Evolutionary conservation across 1,140 invertebrate species (phyloP).

Genomic region (Achroia grisella): DNA sequence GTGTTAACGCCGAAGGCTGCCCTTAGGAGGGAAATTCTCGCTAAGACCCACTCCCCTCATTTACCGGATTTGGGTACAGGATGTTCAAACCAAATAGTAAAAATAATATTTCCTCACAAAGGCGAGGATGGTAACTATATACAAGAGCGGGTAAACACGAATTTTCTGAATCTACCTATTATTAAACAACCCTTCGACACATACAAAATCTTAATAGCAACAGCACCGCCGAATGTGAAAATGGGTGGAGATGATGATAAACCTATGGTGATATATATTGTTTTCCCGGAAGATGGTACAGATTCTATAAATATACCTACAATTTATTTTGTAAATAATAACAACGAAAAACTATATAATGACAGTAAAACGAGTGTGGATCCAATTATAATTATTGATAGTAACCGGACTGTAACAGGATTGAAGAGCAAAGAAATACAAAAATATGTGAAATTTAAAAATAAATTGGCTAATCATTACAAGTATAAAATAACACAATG

Average conservation of each 20-base stretch:
- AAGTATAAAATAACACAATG: conserved; percentile 4
- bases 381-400: conserved; percentile 42
- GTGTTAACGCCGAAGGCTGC: conserved; percentile 10
- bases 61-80: conserved; percentile 18
- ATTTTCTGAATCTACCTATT: conserved; percentile 38
- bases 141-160: conserved; percentile 1
- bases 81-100: conserved; percentile 38
- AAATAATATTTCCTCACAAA: conserved; percentile 23
- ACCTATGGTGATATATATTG: conserved; percentile 38
- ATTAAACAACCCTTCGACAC: conserved; percentile 26
- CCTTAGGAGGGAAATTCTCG: conserved; percentile 6
- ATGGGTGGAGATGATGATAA: conserved; percentile 24
- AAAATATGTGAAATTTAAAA: conserved; percentile 45
- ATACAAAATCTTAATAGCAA: conserved; percentile 47
- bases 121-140: conserved; percentile 9
- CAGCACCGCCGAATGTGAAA: conserved; percentile 37
- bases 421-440: conserved; percentile 46
- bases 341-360: conserved; percentile 9
- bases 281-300: conserved; percentile 33
- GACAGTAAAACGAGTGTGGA: conserved; percentile 22
- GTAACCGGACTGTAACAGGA: conserved; percentile 46
- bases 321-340: conserved; percentile 44
- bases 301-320: conserved; percentile 28
- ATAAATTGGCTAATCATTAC: conserved; percentile 28
- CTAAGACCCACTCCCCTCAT: conserved; percentile 20